Base-by-base conservation (phyloP, 2,888 invertebrate species). In the Leptothorax acervorum region DNA sequence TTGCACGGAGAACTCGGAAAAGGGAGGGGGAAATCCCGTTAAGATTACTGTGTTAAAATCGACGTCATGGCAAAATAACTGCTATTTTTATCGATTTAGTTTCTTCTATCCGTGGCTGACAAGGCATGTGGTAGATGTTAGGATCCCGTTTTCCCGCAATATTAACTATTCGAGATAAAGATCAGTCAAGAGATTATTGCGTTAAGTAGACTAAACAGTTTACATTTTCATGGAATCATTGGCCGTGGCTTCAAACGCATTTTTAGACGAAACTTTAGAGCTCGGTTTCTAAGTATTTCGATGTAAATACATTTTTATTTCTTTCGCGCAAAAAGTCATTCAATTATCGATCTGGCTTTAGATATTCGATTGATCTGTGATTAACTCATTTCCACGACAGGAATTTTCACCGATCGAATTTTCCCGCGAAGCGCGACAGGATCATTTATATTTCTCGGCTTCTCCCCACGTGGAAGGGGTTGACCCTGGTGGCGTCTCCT, bases 401-500 rank as follows among this genome's bases (percentile, higher is more conserved):
- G 45, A 18, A 23, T 35, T 60, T 55, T 35, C 48, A 18, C n/a
- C 51, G 12, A 82, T 68, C 53, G 66, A 66, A 63, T 76, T 71
- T 18, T 28, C 39, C 53, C 70, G 57, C 48, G 51, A 18, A 42
- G 51, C 60, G 51, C 39, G 42, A 68, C 70, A 55, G 82, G 65
- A 85, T 86, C 85, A 81, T 90, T 87, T 85, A 85, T 86, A 85
- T 86, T 85, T 83, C 82, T 53, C 85, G 31, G 57, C 75, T 83
- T 87, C 71, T 76, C 82, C 51, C 42, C 68, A 60, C 66, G 60
- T 60, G 70, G 87, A 73, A 81, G 87, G 83, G 76, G 87, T 88
- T 91, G 91, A 91, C 91, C 91, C 91, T 91, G 89, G 88, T 82
- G 85, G 86, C 87, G 85, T 85, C 88, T 88, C 87, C 90, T 90